Conservation (phyloP, 1,140 invertebrate species). For the Ylistrum balloti region DNA sequence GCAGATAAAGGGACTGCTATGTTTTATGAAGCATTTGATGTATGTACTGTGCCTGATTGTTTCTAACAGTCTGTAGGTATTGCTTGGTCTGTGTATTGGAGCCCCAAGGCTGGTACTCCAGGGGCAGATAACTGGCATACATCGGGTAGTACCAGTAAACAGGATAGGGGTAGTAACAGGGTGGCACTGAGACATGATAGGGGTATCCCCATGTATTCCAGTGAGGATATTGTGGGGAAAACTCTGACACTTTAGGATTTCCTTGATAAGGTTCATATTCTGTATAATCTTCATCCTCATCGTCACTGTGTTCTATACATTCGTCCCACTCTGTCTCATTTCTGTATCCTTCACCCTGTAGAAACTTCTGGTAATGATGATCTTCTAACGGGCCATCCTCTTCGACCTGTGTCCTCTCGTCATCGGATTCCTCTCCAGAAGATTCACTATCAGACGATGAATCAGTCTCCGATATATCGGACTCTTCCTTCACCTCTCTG, state of each 20-base stretch:
- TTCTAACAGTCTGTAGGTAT: neutral
- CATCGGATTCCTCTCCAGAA: neutral
- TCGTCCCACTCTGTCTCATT: neutral
- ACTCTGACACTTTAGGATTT: neutral
- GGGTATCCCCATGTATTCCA: neutral
- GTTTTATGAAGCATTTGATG: conserved; percentile 23
- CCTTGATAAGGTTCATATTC: neutral
- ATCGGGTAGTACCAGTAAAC: neutral
- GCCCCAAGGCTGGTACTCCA: neutral
- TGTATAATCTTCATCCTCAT: neutral
- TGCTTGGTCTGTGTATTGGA: neutral
- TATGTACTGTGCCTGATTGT: neutral
- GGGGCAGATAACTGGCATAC: neutral
- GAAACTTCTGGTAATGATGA: neutral
- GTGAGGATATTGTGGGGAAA: neutral
- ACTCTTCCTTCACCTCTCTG: neutral
- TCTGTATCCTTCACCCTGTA: neutral
- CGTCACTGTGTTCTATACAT: neutral
- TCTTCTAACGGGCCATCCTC: neutral
- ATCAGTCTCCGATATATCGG: neutral
- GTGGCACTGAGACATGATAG: neutral
- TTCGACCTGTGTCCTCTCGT: conserved; percentile 23
- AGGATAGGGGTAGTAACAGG: neutral
- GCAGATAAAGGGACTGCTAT: neutral
- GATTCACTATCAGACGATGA: neutral